Conservation (phyloP, 2,888 invertebrate species). For the Parnassius orleans region DNA sequence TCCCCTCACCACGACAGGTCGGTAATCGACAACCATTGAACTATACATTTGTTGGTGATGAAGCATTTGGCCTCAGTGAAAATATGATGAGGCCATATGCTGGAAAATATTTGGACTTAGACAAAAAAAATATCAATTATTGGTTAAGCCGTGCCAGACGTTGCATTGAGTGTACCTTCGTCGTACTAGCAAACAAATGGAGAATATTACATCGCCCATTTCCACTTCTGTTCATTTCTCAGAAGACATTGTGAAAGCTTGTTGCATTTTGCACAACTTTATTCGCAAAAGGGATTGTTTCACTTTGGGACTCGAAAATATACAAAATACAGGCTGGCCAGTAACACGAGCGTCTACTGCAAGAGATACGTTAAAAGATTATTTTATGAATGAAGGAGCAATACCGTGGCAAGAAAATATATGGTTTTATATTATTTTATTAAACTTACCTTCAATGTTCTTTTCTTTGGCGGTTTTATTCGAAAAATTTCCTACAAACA, state of each 20-base stretch:
- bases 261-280: constrained; percentile 34
- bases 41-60: constrained; percentile 33
- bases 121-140: constrained; percentile 33
- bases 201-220: constrained; percentile 32
- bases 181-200: constrained; percentile 32
- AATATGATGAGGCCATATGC: constrained; percentile 34
- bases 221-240: constrained; percentile 28
- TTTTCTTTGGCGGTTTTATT: no score
- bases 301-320: no score
- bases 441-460: no score
- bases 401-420: no score
- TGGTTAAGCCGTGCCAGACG: constrained; percentile 28
- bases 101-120: constrained; percentile 24
- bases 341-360: no score
- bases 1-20: constrained; percentile 33
- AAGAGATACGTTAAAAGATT: no score
- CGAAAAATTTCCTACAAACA: no score
- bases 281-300: constrained; percentile 12
- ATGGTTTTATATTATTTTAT: no score
- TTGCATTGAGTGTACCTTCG: constrained; percentile 31
- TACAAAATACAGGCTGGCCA: not conserved
- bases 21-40: constrained; percentile 32
- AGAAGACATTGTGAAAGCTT: constrained; percentile 30
- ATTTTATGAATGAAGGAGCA: no score
- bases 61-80: constrained; percentile 19